A percentile compares a stretch with the other conserved stretches of the same genome.
Conservation (phyloP, 2,113 vertebrate genomes). For the Chinchilla lanigera region DNA sequence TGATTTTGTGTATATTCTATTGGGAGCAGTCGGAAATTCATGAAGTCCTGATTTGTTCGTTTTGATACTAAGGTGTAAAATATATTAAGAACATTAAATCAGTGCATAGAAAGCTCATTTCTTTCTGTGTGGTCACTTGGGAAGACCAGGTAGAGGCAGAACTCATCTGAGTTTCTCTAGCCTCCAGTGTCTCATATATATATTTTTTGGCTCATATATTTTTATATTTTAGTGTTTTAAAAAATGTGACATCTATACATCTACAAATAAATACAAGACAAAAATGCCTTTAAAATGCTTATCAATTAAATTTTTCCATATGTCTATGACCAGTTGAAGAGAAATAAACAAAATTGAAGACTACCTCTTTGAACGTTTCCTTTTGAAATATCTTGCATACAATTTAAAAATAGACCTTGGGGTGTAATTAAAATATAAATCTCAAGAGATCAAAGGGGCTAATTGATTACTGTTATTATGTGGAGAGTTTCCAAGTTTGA, state of each 20-base stretch:
- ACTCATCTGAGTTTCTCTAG: background rate
- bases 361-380: background rate
- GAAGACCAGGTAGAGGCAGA: background rate
- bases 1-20: too few relatives aligned
- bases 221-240: background rate
- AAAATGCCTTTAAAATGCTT: background rate
- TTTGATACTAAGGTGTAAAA: background rate
- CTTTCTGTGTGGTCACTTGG: background rate
- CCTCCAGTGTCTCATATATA: background rate
- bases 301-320: background rate
- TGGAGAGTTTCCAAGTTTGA: background rate
- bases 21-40: background rate
- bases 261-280: background rate
- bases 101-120: background rate
- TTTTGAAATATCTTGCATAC: background rate
- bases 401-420: background rate
- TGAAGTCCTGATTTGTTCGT: background rate
- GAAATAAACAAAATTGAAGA: background rate
- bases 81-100: background rate
- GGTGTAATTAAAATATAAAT: slow-evolving; percentile 29
- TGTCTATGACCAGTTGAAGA: background rate
- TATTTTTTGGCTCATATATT: background rate
- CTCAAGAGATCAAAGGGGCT: background rate
- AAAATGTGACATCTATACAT: background rate
- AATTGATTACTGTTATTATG: background rate